Conservation (phyloP, 2,888 invertebrate species). For the Macaria liturata region DNA sequence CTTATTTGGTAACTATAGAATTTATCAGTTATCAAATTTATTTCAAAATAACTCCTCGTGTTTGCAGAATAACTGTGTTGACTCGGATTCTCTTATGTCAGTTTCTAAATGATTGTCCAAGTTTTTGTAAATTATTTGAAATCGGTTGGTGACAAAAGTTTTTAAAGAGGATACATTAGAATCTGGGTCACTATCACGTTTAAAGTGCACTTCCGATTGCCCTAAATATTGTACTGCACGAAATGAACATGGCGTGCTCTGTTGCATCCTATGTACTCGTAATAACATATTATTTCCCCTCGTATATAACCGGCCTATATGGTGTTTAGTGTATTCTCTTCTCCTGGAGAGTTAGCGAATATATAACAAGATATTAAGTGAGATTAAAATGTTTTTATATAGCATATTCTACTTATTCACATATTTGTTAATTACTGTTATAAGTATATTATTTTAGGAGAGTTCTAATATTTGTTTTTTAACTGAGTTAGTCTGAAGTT, state of each 20-base stretch:
- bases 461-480: slow-evolving; percentile 78
- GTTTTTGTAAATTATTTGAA: no score
- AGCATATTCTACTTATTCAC: slow-evolving; percentile 49
- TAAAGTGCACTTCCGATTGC: no score
- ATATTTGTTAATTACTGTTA: slow-evolving; percentile 78
- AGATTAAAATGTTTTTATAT: slow-evolving; percentile 75
- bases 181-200: no score
- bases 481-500: slow-evolving; percentile 61
- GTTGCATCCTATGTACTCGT: not conserved
- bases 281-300: slow-evolving; percentile 17
- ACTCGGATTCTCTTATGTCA: no score
- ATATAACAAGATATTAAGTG: slow-evolving; percentile 75
- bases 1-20: no score
- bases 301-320: slow-evolving; percentile 54
- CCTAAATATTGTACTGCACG: no score
- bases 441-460: slow-evolving; percentile 72
- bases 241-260: not conserved
- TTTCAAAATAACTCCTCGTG: no score
- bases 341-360: slow-evolving; percentile 61
- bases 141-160: no score
- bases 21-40: no score
- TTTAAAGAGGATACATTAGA: no score
- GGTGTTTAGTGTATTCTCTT: slow-evolving; percentile 50
- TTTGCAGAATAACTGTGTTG: no score
- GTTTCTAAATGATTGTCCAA: no score